These are phyloP conservation scores for Bilobella aurantiaca DNA, from an alignment of 1,140 invertebrate genomes.

Conservation along the genomic window DNA sequence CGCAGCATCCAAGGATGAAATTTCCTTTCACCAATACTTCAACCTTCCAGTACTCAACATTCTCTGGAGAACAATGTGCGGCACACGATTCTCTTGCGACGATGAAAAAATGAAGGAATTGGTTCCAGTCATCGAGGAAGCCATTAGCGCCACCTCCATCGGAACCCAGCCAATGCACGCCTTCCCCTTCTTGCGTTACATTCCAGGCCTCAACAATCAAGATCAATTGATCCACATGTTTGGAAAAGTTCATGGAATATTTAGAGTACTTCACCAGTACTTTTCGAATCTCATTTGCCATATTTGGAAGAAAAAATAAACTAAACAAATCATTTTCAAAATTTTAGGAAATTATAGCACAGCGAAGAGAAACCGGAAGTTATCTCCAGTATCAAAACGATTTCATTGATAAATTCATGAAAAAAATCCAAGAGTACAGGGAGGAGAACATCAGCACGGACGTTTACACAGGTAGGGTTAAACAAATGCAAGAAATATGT, in stretches of 20 bases:
- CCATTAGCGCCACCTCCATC: background rate
- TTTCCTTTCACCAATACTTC: background rate
- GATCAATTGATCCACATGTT: background rate
- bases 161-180: conserved; percentile 7
- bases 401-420: conserved; percentile 7
- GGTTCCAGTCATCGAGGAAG: conserved; percentile 2
- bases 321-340: background rate
- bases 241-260: conserved; percentile 6
- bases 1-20: background rate
- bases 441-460: background rate
- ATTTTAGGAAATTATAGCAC: background rate
- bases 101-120: background rate
- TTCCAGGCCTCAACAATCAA: background rate
- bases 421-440: background rate
- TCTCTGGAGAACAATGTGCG: conserved; percentile 38
- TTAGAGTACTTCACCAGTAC: background rate
- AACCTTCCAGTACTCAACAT: conserved; percentile 37
- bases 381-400: background rate
- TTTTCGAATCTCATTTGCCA: background rate
- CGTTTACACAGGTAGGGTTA: conserved; percentile 10
- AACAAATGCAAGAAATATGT: too few species aligned
- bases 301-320: background rate
- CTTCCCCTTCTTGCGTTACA: conserved; percentile 5
- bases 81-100: conserved; percentile 36
- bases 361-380: background rate